Evolutionary conservation across 2,797 vertebrate genomes (phyloP), one percentile per base, ranked within the genome.

Genomic region (Lophius americanus): DNA sequence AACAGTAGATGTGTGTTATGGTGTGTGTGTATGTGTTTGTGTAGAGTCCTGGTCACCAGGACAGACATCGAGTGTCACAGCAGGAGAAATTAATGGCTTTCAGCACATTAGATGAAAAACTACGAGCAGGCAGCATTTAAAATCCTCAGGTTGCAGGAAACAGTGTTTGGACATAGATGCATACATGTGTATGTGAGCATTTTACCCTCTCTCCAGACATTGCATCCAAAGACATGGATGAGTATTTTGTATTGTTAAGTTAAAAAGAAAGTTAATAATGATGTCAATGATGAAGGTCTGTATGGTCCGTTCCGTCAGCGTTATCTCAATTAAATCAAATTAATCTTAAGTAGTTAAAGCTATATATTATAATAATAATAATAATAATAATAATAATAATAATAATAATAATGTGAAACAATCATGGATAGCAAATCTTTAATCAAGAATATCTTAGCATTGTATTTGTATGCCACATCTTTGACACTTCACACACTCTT

Each of bases 21-120:
- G 37, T 51, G 42, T 42, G 14, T 60, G 12, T 62, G 59, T 46
- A 14, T 57, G 49, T 57, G 50, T 23, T 23, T 44, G 14, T 38
- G 60, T 33, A 13, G 23, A 52, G 61, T 78, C 68, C 83, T 75
- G 76, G 78, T 89, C 59, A 67, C 65, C 57, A 70, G 63, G 71
- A 78, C 79, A 87, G 72, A 82, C 83, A 84, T 90, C 78, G 80
- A 60, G 41, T 72, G 75, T 79, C 84, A 80, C 88, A 79, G 62
- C 85, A 87, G 79, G 85, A 85, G 67, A 77, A 75, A 86, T 88
- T 83, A 83, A 86, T 56, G 69, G 72, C 80, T 87, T 84, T 90
- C 89, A 90, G 83, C 73, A 54, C 4, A 2, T 72, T 80, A 85
- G 89, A 91, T 90, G 79, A 87, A 91, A 90, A 90, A 81, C 85